phyloP scores from a whole-genome alignment of 2,113 vertebrate species.

The Oryzias curvinotus region DNA sequence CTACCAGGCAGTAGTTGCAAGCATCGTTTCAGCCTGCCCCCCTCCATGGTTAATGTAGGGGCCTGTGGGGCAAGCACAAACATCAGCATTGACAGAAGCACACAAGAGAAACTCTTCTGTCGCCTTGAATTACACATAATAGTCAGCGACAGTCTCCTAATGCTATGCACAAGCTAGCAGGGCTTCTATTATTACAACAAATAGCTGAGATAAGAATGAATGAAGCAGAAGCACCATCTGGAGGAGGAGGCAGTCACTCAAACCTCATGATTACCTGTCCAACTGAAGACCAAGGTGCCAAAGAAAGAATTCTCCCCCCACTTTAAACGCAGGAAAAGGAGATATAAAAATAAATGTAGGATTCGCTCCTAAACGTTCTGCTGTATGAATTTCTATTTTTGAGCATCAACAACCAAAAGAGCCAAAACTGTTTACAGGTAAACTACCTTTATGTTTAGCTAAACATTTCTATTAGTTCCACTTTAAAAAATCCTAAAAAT shows the following conservation, averaged over 20 bases:
- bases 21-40: slow-evolving; percentile 87
- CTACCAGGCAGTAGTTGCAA: slow-evolving; percentile 80
- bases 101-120: slow-evolving; percentile 20
- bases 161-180: background rate
- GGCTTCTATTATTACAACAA: slow-evolving; percentile 5
- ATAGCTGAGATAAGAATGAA: slow-evolving; percentile 31
- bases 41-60: slow-evolving; percentile 93
- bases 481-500: no score
- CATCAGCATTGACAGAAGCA: slow-evolving; percentile 4
- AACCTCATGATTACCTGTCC: background rate
- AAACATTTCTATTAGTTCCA: no score
- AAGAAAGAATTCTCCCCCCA: no score
- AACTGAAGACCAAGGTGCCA: background rate
- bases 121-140: slow-evolving; percentile 33
- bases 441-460: no score
- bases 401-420: no score
- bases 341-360: no score
- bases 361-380: no score
- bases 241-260: background rate
- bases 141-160: slow-evolving; percentile 25
- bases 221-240: slow-evolving; percentile 28
- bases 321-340: no score
- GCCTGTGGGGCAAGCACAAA: slow-evolving; percentile 76
- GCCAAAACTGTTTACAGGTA: no score
- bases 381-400: no score